Evolutionary conservation across 2,113 vertebrate genomes (phyloP), one percentile per base, ranked within the genome.

Genomic region (Muscicapa adusta): DNA sequence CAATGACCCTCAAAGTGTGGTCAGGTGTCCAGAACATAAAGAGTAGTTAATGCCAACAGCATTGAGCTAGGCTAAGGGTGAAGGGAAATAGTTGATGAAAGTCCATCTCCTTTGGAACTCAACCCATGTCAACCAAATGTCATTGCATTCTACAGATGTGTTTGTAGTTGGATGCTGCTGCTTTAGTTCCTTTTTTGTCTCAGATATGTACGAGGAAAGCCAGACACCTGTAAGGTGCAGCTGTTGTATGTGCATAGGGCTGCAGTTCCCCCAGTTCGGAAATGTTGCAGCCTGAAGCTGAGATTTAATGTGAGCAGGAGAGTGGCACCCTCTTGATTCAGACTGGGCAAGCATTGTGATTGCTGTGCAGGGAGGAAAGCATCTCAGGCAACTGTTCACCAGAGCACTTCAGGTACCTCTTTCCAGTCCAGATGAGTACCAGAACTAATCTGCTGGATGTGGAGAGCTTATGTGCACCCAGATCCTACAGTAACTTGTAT

Each of bases 181-280:
- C 4, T 72, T 71, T 78, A 47, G 24, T 75, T 82, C 40, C 26
- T 85, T 94, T 94, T 91, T 91, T 54, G 33, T 77, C 81, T 76
- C 50, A 61, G 58, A 31, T 68, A 10, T 9, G 5, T 28, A 20
- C 0, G 0, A 67, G 17, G 50, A 56, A 77, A 58, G 33, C 24
- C 65, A 71, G 83, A 18, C 36, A 61, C 14, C 18, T 62, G 15
- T 26, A 28, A 60, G 60, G 51, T 42, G 14, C n/a, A 51, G 10
- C n/a, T 58, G 33, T 5, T 73, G 3, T 58, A 1, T 40, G 25
- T 54, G 8, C 48, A 6, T 13, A 26, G 62, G 65, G 31, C 42
- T 81, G 45, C 42, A 71, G 26, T 50, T 87, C 15, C 40, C 18
- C 17, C 20, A 26, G 4, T 4, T 38, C 50, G 24, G 38, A 74